phyloP scores from a whole-genome alignment of 2,113 vertebrate species.

The Pollachius pollachius region DNA sequence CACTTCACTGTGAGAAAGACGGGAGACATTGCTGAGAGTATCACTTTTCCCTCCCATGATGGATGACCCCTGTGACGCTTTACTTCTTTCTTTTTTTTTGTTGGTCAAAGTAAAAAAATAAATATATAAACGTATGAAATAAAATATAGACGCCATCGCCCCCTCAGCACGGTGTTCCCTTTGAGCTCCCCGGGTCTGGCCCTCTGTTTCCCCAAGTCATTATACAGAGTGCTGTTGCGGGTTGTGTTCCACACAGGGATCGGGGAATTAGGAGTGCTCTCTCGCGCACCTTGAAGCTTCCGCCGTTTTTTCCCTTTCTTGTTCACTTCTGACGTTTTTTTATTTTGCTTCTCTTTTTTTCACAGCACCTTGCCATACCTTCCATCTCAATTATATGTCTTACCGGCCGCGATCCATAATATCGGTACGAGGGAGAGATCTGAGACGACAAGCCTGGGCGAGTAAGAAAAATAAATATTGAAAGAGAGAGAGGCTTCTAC shows the following conservation, averaged over 20 bases:
- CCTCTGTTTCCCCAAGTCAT: too few species aligned
- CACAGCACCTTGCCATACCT: not conserved
- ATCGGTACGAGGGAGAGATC: not conserved
- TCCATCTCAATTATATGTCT: conserved; percentile 20
- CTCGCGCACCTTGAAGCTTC: not conserved
- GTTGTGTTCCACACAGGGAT: too few species aligned
- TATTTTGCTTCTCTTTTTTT: not conserved
- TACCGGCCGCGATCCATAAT: not conserved
- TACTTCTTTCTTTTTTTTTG: not conserved
- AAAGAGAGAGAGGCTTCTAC: not conserved
- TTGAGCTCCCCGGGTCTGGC: too few species aligned
- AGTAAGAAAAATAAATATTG: not conserved
- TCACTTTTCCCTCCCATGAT: conserved; percentile 18
- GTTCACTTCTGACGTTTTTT: not conserved
- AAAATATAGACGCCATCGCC: too few species aligned
- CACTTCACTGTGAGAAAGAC: conserved; percentile 11
- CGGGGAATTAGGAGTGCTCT: too few species aligned
- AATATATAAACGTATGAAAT: not conserved
- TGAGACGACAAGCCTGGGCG: not conserved
- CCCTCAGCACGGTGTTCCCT: too few species aligned
- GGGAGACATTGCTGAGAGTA: conserved; percentile 8
- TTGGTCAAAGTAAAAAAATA: conserved; percentile 18
- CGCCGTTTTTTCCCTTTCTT: not conserved
- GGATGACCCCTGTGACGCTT: conserved; percentile 3
- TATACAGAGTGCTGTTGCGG: too few species aligned